Evolutionary conservation across 2,888 invertebrate genomes (phyloP), one percentile per base, ranked within the genome.

Genomic region (Camptogramma bilineatum): DNA sequence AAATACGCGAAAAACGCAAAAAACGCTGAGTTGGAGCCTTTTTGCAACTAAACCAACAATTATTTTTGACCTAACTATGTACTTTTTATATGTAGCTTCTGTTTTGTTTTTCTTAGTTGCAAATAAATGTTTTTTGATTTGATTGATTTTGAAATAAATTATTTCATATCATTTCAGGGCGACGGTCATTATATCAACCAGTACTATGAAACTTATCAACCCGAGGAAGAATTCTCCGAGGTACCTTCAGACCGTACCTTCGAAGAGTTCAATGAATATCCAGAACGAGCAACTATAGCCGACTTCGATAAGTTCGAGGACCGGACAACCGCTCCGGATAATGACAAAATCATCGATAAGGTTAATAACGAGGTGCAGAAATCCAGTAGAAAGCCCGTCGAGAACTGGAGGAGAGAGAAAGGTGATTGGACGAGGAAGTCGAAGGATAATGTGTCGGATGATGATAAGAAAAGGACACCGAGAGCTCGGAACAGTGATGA

Each of bases 381-480:
- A 61, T 52, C 61, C 5, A 79, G 79, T 47, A 71, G 84, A 1
- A 80, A 83, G 62, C 90, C 88, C 0, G 75, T 88, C 0, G 92
- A 91, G 50, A 91, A 91, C 54, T 93, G 91, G 90, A 72, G 91
- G 1, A 83, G 84, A 62, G 92, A 92, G 0, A 89, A 89, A 39
- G 13, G 34, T 39, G 34, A 39, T 28, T 91, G 90, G 90, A 84
- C 84, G 4, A 87, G 89, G 67, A 81, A 77, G 31, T 90, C 90
- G 50, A 88, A 81, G 71, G 91, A 91, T 53, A 88, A 81, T 21
- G 9, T 86, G 0, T 54, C 53, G 0, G 56, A 87, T 0, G 87
- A 88, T 0, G 83, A 80, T 4, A 78, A 76, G 13, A 34, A 13
- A 10, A 69, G 77, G 77, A 1, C 85, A 83, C 1, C 73, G 78